A percentile compares a stretch with the other conserved stretches of the same genome.
phyloP scores from a whole-genome alignment of 2,888 invertebrate genomes.

The Dilophus febrilis region DNA sequence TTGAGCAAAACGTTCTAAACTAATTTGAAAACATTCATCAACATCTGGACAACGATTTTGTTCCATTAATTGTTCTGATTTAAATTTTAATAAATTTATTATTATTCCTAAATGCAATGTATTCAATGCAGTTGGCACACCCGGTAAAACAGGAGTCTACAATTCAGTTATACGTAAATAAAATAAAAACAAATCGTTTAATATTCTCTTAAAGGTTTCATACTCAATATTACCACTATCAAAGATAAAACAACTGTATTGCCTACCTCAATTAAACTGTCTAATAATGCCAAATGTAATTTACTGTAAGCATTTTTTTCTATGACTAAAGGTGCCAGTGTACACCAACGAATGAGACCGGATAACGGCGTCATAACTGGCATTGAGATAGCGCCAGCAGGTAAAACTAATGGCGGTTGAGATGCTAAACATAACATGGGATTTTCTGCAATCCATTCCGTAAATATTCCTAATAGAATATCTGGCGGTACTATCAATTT shows the following conservation, averaged over 20 bases:
- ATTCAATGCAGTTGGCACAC: conserved; percentile 42
- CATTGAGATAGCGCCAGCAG: conserved; percentile 68
- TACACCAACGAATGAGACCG: conserved; percentile 63
- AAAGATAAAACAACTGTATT: too few relatives aligned
- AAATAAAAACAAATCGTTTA: too few relatives aligned
- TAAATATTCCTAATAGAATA: conserved; percentile 47
- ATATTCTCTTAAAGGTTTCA: too few relatives aligned
- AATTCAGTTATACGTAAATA: too few relatives aligned
- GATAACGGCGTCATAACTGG: conserved; percentile 65
- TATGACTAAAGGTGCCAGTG: conserved; percentile 43
- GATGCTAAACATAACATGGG: conserved; percentile 51
- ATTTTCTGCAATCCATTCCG: conserved; percentile 51
- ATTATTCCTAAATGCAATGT: conserved; percentile 42
- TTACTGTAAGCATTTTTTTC: conserved; percentile 35
- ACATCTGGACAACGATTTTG: conserved; percentile 27
- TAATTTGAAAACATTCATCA: conserved; percentile 35
- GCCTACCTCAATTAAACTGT: conserved; percentile 40
- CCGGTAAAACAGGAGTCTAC: too few relatives aligned
- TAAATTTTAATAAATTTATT: conserved; percentile 31
- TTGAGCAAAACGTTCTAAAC: conserved; percentile 66
- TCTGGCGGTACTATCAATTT: conserved; percentile 36
- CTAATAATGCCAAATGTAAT: conserved; percentile 48
- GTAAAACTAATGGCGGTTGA: conserved; percentile 45
- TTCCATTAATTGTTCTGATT: conserved; percentile 27
- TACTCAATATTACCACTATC: too few relatives aligned